Percentiles rank a stretch among this genome's conserved stretches.
Conservation (phyloP, 2,888 invertebrate species). For the Euclidia mi region DNA sequence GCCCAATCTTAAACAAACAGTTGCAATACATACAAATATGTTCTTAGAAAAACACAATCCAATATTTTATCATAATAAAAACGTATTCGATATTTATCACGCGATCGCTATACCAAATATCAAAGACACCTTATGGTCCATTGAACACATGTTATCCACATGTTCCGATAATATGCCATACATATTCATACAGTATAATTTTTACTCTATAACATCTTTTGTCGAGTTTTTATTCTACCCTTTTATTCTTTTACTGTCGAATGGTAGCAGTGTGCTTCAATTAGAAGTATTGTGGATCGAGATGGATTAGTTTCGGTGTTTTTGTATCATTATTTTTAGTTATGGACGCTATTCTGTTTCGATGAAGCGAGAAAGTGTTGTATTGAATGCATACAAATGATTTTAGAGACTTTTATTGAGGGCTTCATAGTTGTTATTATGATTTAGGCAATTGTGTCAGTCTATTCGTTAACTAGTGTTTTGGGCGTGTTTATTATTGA, state of each 20-base stretch:
- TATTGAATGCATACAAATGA: conserved; percentile 50
- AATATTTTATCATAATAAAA: conserved; percentile 66
- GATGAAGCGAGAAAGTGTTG: conserved; percentile 40
- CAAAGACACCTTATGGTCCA: conserved; percentile 80
- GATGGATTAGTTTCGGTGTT: conserved; percentile 64
- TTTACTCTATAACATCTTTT: conserved; percentile 76
- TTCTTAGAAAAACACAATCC: conserved; percentile 27
- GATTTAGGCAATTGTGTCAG: neutral
- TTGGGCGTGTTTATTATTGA: too few species aligned
- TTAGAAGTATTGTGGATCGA: conserved; percentile 69
- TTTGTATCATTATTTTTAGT: conserved; percentile 38
- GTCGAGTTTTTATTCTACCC: conserved; percentile 73
- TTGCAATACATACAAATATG: conserved; percentile 27
- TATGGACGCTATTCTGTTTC: conserved; percentile 45
- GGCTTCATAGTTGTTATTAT: neutral
- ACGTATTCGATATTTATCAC: conserved; percentile 69
- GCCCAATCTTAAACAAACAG: conserved; percentile 33
- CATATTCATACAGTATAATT: conserved; percentile 81
- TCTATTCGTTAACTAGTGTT: too few species aligned
- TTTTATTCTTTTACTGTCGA: conserved; percentile 67
- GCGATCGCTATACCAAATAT: conserved; percentile 67
- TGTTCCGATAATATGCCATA: conserved; percentile 72
- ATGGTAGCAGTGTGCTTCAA: conserved; percentile 79
- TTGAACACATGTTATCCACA: conserved; percentile 81
- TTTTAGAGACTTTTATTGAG: neutral